Base-by-base conservation (phyloP, 2,888 invertebrate species). In the Cabera pusaria region DNA sequence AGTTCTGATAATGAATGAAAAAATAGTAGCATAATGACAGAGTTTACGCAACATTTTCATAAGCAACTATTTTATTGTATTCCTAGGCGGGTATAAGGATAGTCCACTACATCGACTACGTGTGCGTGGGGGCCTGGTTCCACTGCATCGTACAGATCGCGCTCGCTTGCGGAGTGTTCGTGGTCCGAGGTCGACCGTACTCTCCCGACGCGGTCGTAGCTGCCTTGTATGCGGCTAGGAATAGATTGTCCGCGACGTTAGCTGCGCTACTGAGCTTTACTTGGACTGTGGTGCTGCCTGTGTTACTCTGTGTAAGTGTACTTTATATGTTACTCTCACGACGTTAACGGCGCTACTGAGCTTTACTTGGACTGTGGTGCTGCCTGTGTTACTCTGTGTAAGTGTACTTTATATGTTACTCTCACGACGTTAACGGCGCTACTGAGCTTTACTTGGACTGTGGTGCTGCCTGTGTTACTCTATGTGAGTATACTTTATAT, bases 221-320 rank as follows among this genome's bases (percentile, higher is more conserved):
- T n/a, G 90, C 91, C n/a, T 69, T 86, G 37, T 83, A 75, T 56
- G 64, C 69, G 7, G 73, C 85, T 6, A 67, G 17, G 3, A 3
- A 2, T 2, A 2, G 14, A 2, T 4, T 14, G 14, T 14, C 14
- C 14, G 14, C 14, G 3, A 14, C 14, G 14, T 4, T 90, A 4
- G 93, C 93, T 2, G 93, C 94, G 5, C 78, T 96, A 6, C 84
- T 96, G 2, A 94, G 95, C 6, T 95, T 97, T 67, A 93, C 94
- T 0, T 97, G 97, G 97, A 97, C 96, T 64, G 95, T 97, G 1
- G 88, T 96, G 33, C 77, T 97, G 58, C 97, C 97, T 0, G 94
- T 96, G 32, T 91, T 94, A 3, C 82, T 97, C 31, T 93, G 96
- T 86, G 95, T 96, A 62, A 86, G 90, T 82, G 3, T 4, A 14